Evolutionary conservation across 2,797 vertebrate genomes (phyloP), one percentile per base, ranked within the genome.

Genomic region (Pteronotus mesoamericanus): DNA sequence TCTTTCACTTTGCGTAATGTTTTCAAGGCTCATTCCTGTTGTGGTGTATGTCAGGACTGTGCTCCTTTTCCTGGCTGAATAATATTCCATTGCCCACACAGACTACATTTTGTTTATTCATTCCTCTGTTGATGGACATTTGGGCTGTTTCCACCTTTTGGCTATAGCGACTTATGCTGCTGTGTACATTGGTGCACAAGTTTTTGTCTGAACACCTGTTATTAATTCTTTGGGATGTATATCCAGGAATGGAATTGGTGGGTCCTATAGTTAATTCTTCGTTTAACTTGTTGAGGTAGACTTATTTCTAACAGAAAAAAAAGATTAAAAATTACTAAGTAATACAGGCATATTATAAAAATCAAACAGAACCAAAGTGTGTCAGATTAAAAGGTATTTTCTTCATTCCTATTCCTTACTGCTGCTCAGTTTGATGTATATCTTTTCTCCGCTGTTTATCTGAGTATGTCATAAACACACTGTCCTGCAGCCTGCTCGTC

Each of bases 341-440:
- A 71, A 78, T 9, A 46, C 1, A 8, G 19, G 11, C 3, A 10
- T 61, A 7, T 71, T 46, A 39, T 48, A n/a, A 55, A 59, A 83
- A 18, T 34, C 26, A 2, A 37, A 46, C 26, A 39, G 77, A 71
- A 29, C 68, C 1, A 6, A 77, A 39, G 34, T 5, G 10, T 22
- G 2, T 44, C 21, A 3, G 44, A 34, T 7, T 59, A 16, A 82
- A 51, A 75, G 44, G 1, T 4, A 12, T 22, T n/a, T 32, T 44
- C 61, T 42, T 66, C 26, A 15, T 3, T 37, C 10, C 71, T 10
- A 7, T 29, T 37, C 75, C 26, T 64, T 68, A 51, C 6, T 59
- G 59, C 68, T 9, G 2, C 42, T 69, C 32, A 11, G 16, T 55
- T 9, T 9, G 18, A 66, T 26, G 19, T 32, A 0, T 11, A 0